A percentile compares a stretch with the other conserved stretches of the same genome.
Conservation (phyloP, 2,113 vertebrate genomes). For the Aptenodytes forsteri region DNA sequence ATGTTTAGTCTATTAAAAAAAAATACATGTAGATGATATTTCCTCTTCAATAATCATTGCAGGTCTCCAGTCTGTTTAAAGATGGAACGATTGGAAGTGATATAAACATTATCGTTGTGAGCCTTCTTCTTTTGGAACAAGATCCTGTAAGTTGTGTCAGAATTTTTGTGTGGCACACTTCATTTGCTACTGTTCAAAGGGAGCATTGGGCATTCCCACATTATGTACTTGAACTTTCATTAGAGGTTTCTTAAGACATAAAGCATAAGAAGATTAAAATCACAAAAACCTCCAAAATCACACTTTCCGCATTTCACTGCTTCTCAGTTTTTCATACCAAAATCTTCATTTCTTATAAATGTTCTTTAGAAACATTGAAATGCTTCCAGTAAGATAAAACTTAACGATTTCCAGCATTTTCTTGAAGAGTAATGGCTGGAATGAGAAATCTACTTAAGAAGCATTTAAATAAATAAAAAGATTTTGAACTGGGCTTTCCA, state of each 20-base stretch:
- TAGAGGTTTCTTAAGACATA: not conserved
- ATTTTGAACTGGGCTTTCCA: not conserved
- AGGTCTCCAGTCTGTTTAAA: slow-evolving; percentile 98
- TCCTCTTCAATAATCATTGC: slow-evolving; percentile 10
- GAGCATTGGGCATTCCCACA: rapidly evolving
- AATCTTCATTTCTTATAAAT: not conserved
- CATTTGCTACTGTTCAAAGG: not conserved
- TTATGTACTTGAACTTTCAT: not conserved
- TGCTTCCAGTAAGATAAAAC: not conserved
- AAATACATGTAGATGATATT: not conserved
- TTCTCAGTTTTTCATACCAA: not conserved
- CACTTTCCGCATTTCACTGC: not conserved
- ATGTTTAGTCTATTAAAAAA: not conserved
- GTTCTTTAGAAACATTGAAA: not conserved
- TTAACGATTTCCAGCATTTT: not conserved
- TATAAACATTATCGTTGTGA: slow-evolving; percentile 95
- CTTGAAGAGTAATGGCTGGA: not conserved
- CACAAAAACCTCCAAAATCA: not conserved
- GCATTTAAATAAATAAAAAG: not conserved
- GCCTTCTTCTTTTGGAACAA: slow-evolving; percentile 92
- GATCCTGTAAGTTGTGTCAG: slow-evolving; percentile 87
- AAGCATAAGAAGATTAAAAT: not conserved
- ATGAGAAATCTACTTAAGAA: not conserved
- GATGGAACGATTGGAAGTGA: slow-evolving; percentile 97
- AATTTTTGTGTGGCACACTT: not conserved